Evolutionary conservation across 2,113 vertebrate genomes (phyloP).

Genomic region (Bothrops jararaca): DNA sequence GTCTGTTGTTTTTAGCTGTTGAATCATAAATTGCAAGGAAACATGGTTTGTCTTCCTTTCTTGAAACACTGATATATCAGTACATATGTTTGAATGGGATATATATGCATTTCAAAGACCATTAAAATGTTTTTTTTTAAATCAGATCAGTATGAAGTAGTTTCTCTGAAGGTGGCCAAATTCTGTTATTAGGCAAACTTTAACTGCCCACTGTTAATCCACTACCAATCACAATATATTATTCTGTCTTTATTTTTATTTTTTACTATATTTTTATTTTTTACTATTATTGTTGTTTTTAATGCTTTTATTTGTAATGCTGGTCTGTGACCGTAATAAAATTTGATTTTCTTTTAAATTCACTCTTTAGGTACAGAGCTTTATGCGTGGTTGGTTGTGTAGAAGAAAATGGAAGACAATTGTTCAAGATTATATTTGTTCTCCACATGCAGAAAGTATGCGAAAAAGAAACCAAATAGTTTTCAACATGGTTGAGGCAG

Average conservation of each 20-base stretch:
- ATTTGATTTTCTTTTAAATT: not conserved
- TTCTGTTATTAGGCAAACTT: not conserved
- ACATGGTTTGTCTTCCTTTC: not conserved
- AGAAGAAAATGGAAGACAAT: conserved; percentile 98
- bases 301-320: not conserved
- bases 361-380: conserved; percentile 88
- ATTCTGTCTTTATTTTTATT: not conserved
- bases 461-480: conserved; percentile 98
- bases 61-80: not conserved
- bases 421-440: conserved; percentile 98
- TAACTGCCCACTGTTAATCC: not conserved
- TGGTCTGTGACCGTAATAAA: not conserved
- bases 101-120: not conserved
- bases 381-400: conserved; percentile 97
- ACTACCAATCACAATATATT: not conserved
- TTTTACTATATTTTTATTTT: not conserved
- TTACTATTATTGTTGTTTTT: not conserved
- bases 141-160: not conserved
- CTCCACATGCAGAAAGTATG: conserved; percentile 98
- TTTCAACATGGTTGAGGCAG: conserved; percentile 98
- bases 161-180: not conserved
- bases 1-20: too few relatives aligned
- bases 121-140: not conserved
- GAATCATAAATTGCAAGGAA: too few relatives aligned
- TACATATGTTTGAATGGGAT: not conserved